Conservation (phyloP, 2,888 invertebrate genomes). For the Euplagia quadripunctaria region DNA sequence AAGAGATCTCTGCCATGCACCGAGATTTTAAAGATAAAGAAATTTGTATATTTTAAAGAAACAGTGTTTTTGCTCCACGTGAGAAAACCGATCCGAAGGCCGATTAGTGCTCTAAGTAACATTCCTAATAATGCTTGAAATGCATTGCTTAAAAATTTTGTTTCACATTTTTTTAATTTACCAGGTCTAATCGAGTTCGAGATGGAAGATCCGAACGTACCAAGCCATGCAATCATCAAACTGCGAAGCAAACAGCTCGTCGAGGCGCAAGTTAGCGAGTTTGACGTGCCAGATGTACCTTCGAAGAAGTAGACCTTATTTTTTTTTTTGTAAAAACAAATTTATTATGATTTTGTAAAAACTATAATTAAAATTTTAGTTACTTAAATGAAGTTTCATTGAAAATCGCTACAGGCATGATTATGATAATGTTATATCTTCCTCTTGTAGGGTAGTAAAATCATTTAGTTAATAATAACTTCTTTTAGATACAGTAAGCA, state of each 20-base stretch:
- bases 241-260: conserved; percentile 85
- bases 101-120: too few relatives aligned
- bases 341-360: not conserved
- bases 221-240: conserved; percentile 84
- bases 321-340: not conserved
- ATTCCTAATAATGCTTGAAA: too few relatives aligned
- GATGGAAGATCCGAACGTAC: conserved; percentile 84
- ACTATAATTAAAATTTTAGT: conserved; percentile 8
- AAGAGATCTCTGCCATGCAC: not conserved
- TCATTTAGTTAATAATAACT: too few relatives aligned
- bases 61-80: not conserved
- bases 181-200: conserved; percentile 84
- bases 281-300: conserved; percentile 73
- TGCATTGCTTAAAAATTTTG: too few relatives aligned
- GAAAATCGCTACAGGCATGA: not conserved
- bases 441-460: too few relatives aligned
- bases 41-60: not conserved
- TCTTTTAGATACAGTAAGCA: too few relatives aligned
- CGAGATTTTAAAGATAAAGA: not conserved
- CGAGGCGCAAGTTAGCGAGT: conserved; percentile 84
- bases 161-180: not conserved
- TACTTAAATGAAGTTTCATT: not conserved
- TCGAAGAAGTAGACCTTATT: conserved; percentile 63
- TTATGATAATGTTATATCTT: too few relatives aligned
- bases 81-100: not conserved